phyloP scores from a whole-genome alignment of 2,888 invertebrate genomes.

The Amiota minor region DNA sequence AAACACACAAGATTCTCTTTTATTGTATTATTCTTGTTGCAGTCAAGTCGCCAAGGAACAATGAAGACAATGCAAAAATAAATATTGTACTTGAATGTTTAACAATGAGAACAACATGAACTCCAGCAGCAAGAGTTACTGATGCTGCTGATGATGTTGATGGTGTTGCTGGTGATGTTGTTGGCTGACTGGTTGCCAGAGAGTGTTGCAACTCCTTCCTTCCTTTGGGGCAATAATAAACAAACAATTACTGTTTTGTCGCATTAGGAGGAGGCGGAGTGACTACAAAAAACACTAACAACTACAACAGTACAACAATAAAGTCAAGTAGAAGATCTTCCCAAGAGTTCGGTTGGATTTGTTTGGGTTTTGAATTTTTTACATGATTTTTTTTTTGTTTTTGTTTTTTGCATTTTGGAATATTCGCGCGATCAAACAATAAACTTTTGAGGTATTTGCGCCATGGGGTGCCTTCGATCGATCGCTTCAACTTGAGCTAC shows the following conservation, averaged over 20 bases:
- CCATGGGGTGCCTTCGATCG: slow-evolving; percentile 50
- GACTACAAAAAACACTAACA: slow-evolving; percentile 7
- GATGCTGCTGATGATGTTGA: slow-evolving; percentile 16
- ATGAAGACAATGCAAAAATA: slow-evolving; percentile 21
- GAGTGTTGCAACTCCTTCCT: neutral
- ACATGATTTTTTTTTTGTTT: neutral
- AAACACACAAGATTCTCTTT: slow-evolving; percentile 18
- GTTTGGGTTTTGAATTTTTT: too few species aligned
- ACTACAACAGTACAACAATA: neutral
- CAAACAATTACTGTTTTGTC: slow-evolving; percentile 68
- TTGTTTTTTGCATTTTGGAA: slow-evolving; percentile 8
- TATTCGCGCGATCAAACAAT: slow-evolving; percentile 20
- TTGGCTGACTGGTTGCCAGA: neutral
- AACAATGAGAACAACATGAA: slow-evolving; percentile 41
- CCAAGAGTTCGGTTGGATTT: too few species aligned
- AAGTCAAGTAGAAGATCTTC: neutral
- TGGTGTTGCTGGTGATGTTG: slow-evolving; percentile 21
- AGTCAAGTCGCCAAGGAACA: neutral
- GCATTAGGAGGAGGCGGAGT: slow-evolving; percentile 10
- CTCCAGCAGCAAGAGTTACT: slow-evolving; percentile 47
- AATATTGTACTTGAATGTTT: slow-evolving; percentile 51
- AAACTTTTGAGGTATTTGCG: slow-evolving; percentile 50
- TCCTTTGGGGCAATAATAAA: slow-evolving; percentile 59
- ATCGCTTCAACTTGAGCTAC: slow-evolving; percentile 7
- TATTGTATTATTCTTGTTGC: neutral